Base-by-base conservation (phyloP, 23 tunicate genomes). In the Pegea sp. region DNA sequence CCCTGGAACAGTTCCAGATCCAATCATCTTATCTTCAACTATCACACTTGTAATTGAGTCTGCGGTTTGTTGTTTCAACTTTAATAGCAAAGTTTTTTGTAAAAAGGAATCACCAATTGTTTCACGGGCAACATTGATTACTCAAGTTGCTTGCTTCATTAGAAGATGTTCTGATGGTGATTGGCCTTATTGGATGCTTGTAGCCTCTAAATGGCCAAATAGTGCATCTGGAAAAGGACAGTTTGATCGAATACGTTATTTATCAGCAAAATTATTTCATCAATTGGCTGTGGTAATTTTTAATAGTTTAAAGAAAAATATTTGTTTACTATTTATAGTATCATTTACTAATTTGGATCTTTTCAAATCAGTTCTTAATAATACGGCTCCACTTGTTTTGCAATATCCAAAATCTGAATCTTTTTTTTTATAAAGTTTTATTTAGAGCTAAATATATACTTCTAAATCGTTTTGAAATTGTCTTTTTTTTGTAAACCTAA, bases 161-260 rank as follows among this genome's bases (percentile, higher is more conserved):
- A 54, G 74, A 18, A 61, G 74, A 33, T 73, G 95, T 28, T 34
- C 64, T 29, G 27, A 49, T 43, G 61, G 65, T 19, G 68, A 58
- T n/a, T 84, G 95, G 95, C 95, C 95, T 1, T 28, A 28, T 16
- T 84, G 80, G 81, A 68, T 68, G 68, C n/a, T n/a, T n/a, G n/a
- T n/a, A n/a, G n/a, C n/a, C n/a, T n/a, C n/a, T n/a, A n/a, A n/a
- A n/a, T n/a, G n/a, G n/a, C n/a, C n/a, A n/a, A 22, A 28, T 19
- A 42, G 55, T 24, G 52, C 24, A 24, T n/a, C n/a, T 24, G 50
- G 49, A 1, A 26, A 38, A 21, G 56, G 8, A 20, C 8, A 16
- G 22, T 51, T 11, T 20, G 22, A 16, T 21, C 7, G 56, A 7
- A 51, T 51, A 18, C 7, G 56, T 8, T 13, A 51, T 20, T 18